phyloP scores from a whole-genome alignment of 2,113 vertebrate genomes.

The human region GRCh38 chr11:46998001-46998500 shows the following conservation, averaged over 20 bases:
- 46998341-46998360: conserved; percentile 16
- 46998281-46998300: neutral
- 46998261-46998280: neutral
- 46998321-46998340: neutral
- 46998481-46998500: neutral
- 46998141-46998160: no score
- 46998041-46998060: no score
- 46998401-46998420: conserved; percentile 49
- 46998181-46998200: neutral
- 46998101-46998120: no score
- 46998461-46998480: neutral
- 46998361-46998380: neutral
- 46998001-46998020: no score
- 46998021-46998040: no score
- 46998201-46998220: conserved; percentile 30
- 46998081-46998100: no score
- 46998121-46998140: no score
- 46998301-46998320: neutral
- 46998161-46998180: no score
- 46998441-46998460: conserved; percentile 24
- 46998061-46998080: no score
- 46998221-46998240: conserved; percentile 18
- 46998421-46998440: conserved; percentile 61
- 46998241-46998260: neutral
- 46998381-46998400: conserved; percentile 43